phyloP scores from a whole-genome alignment of 2,113 vertebrate species.

The Paramisgurnus dabryanus region DNA sequence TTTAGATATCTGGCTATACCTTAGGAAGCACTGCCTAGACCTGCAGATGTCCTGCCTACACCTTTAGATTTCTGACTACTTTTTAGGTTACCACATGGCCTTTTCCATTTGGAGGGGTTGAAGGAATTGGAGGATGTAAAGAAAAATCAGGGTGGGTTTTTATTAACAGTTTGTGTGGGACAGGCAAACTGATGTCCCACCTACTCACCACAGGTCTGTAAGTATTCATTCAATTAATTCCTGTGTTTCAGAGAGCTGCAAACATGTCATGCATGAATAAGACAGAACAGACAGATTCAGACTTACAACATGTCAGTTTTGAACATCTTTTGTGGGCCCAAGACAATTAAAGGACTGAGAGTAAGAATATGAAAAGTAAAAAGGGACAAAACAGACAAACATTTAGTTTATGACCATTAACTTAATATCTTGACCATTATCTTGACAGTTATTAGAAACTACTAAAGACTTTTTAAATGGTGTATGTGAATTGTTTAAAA shows the following conservation, averaged over 20 bases:
- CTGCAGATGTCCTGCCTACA: too few relatives aligned
- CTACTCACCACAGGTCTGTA: constrained; percentile 75
- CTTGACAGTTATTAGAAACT: too few relatives aligned
- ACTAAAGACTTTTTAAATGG: not conserved
- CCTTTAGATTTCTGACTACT: not conserved
- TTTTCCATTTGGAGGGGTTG: constrained; percentile 35
- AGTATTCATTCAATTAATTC: constrained; percentile 81
- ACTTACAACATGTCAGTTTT: constrained; percentile 49
- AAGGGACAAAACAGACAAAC: constrained; percentile 61
- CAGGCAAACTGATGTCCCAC: constrained; percentile 68
- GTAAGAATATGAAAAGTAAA: constrained; percentile 51
- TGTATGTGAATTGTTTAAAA: not conserved
- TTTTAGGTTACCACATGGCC: constrained; percentile 7
- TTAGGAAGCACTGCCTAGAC: too few relatives aligned
- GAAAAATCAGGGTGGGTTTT: constrained; percentile 30
- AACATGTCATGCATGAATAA: constrained; percentile 76
- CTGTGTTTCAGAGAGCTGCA: constrained; percentile 83
- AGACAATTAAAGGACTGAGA: constrained; percentile 62
- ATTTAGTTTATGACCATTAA: constrained; percentile 43
- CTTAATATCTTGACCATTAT: not conserved
- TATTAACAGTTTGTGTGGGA: constrained; percentile 20
- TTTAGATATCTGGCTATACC: too few relatives aligned
- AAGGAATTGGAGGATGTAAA: constrained; percentile 31
- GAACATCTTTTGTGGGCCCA: constrained; percentile 58
- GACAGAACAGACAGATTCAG: constrained; percentile 69